Conservation (phyloP, 2,797 vertebrate species). For the Microctenopoma steveboyesi region DNA sequence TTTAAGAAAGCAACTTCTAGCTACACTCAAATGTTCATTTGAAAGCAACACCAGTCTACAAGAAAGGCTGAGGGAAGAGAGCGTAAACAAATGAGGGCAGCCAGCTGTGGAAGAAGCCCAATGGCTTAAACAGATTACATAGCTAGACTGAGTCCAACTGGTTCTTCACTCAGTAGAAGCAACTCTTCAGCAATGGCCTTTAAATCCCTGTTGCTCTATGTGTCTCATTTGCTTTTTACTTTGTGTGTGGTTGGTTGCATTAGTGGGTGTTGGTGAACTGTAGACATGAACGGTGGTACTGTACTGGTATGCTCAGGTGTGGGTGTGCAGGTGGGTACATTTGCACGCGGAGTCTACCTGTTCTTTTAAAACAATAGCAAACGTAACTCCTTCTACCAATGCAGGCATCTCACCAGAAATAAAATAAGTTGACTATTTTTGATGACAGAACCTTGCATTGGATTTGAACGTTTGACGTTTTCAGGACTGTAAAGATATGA, state of each 20-base stretch:
- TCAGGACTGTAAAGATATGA: background rate
- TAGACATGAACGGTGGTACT: constrained; percentile 14
- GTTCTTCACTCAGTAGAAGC: constrained; percentile 51
- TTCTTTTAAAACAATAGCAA: constrained; percentile 9
- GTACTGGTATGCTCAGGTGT: constrained; percentile 17
- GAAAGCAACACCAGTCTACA: background rate
- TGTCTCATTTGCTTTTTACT: constrained; percentile 48
- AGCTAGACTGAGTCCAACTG: constrained; percentile 62
- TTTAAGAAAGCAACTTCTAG: constrained; percentile 17
- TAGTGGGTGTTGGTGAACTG: constrained; percentile 34
- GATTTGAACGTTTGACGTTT: background rate
- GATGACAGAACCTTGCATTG: background rate
- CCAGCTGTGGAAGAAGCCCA: constrained; percentile 54
- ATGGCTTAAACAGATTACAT: constrained; percentile 62
- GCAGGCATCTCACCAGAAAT: background rate
- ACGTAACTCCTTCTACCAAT: background rate
- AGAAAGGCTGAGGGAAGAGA: background rate
- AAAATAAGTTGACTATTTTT: background rate
- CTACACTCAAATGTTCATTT: constrained; percentile 11
- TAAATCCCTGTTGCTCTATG: constrained; percentile 30
- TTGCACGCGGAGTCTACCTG: constrained; percentile 3
- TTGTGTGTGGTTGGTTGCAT: constrained; percentile 19
- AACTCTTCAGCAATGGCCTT: constrained; percentile 34
- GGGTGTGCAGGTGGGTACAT: constrained; percentile 35
- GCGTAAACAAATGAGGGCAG: constrained; percentile 35